These are phyloP conservation scores for Rotaria macrura DNA, from an alignment of 2,888 invertebrate genomes.

Conservation along the genomic window DNA sequence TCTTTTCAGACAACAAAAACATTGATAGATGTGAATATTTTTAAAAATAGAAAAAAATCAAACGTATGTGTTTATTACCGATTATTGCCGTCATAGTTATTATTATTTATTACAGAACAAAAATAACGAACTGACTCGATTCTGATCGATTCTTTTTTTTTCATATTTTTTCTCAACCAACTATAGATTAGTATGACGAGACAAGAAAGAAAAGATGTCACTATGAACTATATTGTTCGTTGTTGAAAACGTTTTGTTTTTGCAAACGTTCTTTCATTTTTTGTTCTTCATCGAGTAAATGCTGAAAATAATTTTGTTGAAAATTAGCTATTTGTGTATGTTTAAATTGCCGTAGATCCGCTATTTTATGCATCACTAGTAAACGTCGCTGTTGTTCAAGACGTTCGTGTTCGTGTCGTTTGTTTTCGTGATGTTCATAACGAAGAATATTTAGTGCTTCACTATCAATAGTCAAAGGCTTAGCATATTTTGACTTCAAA, in stretches of 20 bases:
- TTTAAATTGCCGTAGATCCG: not conserved
- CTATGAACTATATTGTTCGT: not conserved
- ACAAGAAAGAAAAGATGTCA: not conserved
- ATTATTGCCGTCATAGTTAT: not conserved
- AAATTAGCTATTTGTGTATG: not conserved
- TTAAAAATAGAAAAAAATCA: not conserved
- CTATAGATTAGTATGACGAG: not conserved
- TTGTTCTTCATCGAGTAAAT: not conserved
- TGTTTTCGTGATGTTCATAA: not conserved
- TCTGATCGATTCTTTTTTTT: not conserved
- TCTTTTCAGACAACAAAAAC: not conserved
- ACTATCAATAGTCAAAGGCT: not conserved
- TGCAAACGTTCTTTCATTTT: not conserved
- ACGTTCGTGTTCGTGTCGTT: not conserved
- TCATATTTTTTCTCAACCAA: not conserved
- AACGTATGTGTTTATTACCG: not conserved
- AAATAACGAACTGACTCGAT: not conserved
- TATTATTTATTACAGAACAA: constrained; percentile 1
- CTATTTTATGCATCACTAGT: not conserved
- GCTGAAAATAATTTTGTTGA: not conserved
- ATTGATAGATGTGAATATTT: not conserved
- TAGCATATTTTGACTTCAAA: not conserved
- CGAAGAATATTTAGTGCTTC: not conserved
- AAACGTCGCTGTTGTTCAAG: not conserved
- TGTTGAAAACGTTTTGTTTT: not conserved